Base-by-base conservation (phyloP, 2,888 invertebrate genomes). In the Saturnia japonica region DNA sequence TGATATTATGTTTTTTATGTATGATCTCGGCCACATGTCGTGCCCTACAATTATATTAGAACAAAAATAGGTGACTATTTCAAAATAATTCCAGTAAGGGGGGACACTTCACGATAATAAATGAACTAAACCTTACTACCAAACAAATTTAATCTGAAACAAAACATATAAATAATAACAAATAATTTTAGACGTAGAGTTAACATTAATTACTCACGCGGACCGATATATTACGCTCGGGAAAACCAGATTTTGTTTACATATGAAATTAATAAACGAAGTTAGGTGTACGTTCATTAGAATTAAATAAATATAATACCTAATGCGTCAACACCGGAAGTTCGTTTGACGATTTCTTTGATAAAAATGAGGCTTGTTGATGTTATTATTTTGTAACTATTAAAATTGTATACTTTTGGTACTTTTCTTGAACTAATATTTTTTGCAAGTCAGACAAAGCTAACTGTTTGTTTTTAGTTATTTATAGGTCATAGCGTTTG, bases 231-330 rank as follows among this genome's bases (percentile, higher is more conserved):
- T 22, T 40, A 64, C 9, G 64, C 57, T 11, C 62, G 77, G 78
- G 71, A 78, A 78, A 73, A 28, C 72, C 77, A 54, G 19, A 6
- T 19, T 75, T 70, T 75, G 74, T 78, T 75, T 78, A 73, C 68
- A 45, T 40, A 40, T 64, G 19, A 64, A 67, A 64, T 74, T 74
- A 77, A 70, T 78, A 73, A n/a, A 72, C 71, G 34, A 71, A 69
- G 12, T 43, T 60, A 22, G 34, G 40, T 57, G 57, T 47, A 34
- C 57, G 43, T 64, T 57, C 57, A 60, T 60, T 60, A 60, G 57
- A 14, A 60, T 60, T 28, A 60, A 60, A 60, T 60, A 28, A 25
- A 60, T 67, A 70, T 69, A 68, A n/a, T 47, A 34, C 4, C 40
- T 19, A 28, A 69, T 72, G 40, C 25, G 34, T 60, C 57, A 60